Conservation (phyloP, 2,113 vertebrate species). For the Tychaedon coryphoeus region DNA sequence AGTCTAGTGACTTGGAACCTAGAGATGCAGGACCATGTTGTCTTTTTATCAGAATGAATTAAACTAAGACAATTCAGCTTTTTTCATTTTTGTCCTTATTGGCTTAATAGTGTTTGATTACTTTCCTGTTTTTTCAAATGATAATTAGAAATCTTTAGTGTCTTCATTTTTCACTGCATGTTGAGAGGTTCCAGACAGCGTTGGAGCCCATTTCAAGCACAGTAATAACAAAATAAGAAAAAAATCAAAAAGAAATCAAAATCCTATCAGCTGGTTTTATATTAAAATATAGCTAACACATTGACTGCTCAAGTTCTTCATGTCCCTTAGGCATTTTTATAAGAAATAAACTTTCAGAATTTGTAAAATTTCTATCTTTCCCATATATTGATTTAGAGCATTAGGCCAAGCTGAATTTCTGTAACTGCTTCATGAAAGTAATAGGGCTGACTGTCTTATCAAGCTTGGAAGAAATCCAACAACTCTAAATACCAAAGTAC, state of each 20-base stretch:
- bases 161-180: background rate
- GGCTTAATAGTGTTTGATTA: background rate
- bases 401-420: conserved; percentile 39
- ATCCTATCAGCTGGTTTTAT: background rate
- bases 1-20: background rate
- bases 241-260: too few species aligned
- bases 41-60: background rate
- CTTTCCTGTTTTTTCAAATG: background rate
- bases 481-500: conserved; percentile 43
- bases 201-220: background rate
- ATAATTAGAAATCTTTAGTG: background rate
- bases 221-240: conserved; percentile 10
- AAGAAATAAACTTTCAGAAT: conserved; percentile 40
- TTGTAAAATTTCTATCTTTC: conserved; percentile 54
- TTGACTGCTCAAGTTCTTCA: background rate
- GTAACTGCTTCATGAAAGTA: conserved; percentile 13
- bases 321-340: background rate
- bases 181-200: background rate
- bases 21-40: background rate
- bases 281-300: conserved; percentile 25
- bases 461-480: conserved; percentile 55
- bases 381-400: conserved; percentile 18
- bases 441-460: conserved; percentile 14
- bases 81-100: background rate
- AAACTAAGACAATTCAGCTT: background rate